Conservation (phyloP, 1,140 invertebrate species). For the Listronotus bonariensis region DNA sequence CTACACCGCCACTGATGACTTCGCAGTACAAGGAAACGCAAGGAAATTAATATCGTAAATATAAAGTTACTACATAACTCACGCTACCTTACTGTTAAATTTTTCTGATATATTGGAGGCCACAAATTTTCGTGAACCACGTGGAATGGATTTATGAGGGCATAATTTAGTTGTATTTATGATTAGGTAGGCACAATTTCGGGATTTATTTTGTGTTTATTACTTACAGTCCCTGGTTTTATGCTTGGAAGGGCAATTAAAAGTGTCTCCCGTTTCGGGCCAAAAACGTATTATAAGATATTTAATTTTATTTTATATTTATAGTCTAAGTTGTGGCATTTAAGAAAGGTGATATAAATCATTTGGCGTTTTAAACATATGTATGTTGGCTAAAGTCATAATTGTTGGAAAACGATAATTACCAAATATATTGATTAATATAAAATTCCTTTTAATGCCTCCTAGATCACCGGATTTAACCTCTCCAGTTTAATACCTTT, state of each 20-base stretch:
- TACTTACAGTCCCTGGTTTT: conserved; percentile 24
- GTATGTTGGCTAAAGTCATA: no score
- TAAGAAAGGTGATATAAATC: background rate
- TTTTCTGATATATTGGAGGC: conserved; percentile 52
- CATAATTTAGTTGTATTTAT: conserved; percentile 51
- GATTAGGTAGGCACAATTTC: conserved; percentile 47
- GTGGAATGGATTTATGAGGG: conserved; percentile 51
- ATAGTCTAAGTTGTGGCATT: background rate
- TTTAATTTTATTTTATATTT: conserved; percentile 4
- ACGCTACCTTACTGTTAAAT: conserved; percentile 44
- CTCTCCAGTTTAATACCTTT: no score
- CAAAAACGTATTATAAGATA: background rate
- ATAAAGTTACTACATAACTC: conserved; percentile 53
- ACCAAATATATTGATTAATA: no score
- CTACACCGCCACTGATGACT: conserved; percentile 29
- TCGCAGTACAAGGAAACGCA: conserved; percentile 38
- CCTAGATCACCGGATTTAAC: no score
- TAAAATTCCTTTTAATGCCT: no score
- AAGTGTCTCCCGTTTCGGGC: conserved; percentile 17
- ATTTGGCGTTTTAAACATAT: no score
- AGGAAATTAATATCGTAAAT: conserved; percentile 55
- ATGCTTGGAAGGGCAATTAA: conserved; percentile 31
- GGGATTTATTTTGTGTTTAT: conserved; percentile 37
- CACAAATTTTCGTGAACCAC: conserved; percentile 52
- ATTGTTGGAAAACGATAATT: no score